Base-by-base conservation (phyloP, 2,888 invertebrate species). In the Rhagonycha lutea region DNA sequence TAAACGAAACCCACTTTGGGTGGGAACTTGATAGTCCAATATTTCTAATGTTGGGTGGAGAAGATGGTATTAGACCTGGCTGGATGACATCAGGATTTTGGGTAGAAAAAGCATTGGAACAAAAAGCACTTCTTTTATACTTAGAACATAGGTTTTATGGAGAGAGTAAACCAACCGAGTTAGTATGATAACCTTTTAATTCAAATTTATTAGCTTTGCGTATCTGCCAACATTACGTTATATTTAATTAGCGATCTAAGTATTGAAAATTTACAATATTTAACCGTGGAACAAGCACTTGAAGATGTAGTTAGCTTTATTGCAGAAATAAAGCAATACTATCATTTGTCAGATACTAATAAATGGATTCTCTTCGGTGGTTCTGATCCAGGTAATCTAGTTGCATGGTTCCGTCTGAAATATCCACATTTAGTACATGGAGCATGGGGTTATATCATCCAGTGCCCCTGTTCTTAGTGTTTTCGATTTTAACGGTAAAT, bases 41-140 rank as follows among this genome's bases (percentile, higher is more conserved):
- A n/a, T 98, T 98, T 86, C 87, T 98, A 11, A 95, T 97, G 96
- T 96, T 98, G 82, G 98, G 98, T 0, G 98, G 98, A 4, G 98
- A 98, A 89, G 97, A 95, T 0, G 92, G 93, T 69, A 96, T 96
- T 0, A 91, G 92, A 79, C 90, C 94, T 0, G 91, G 92, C 79
- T 98, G 98, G 98, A 95, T 98, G 95, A 91, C 92, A 0, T 91
- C 93, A 84, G 98, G 97, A 2, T 91, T 94, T 71, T 98, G 97
- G 96, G 92, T 96, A 68, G 92, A 93, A 73, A 95, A 94, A 88
- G 97, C 96, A 0, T 89, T 93, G 82, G 89, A 92, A 81, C 94
- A 94, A 85, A 92, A 92, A 62, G 98, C 98, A 0, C 88, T 96
- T 61, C 94, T 96, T 81, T 94, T 98, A 77, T 93, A 94, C 86